Evolutionary conservation across 2,113 vertebrate genomes (phyloP).

Genomic region (Mustelus asterias): DNA sequence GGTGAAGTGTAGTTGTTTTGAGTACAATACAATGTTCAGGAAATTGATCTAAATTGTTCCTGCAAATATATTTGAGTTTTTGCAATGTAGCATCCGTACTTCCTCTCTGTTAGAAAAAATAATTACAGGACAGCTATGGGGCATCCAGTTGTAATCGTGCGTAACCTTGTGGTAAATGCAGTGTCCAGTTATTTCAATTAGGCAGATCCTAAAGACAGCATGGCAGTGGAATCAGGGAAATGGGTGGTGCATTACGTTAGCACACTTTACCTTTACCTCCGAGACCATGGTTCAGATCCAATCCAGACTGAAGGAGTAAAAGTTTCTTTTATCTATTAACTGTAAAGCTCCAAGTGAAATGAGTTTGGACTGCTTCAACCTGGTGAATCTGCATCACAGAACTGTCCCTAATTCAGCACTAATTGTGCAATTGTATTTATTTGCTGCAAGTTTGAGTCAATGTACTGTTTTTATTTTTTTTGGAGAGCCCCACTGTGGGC

Average conservation of each 20-base stretch:
- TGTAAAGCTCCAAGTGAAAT: background rate
- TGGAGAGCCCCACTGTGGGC: background rate
- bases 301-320: background rate
- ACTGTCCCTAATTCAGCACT: conserved; percentile 1
- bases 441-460: conserved; percentile 8
- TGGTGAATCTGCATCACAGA: background rate
- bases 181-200: conserved; percentile 30
- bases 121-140: background rate
- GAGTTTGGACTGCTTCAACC: background rate
- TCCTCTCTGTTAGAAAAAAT: background rate
- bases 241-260: background rate
- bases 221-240: conserved; percentile 2
- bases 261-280: background rate
- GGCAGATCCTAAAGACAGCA: background rate
- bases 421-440: background rate
- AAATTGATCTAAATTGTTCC: background rate
- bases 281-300: background rate
- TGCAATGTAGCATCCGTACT: background rate
- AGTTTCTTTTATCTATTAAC: background rate
- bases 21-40: background rate
- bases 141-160: background rate
- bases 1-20: background rate
- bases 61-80: background rate
- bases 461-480: background rate
- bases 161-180: conserved; percentile 15